Conservation (phyloP, 1,140 invertebrate genomes). For the Drosophila triauraria region DNA sequence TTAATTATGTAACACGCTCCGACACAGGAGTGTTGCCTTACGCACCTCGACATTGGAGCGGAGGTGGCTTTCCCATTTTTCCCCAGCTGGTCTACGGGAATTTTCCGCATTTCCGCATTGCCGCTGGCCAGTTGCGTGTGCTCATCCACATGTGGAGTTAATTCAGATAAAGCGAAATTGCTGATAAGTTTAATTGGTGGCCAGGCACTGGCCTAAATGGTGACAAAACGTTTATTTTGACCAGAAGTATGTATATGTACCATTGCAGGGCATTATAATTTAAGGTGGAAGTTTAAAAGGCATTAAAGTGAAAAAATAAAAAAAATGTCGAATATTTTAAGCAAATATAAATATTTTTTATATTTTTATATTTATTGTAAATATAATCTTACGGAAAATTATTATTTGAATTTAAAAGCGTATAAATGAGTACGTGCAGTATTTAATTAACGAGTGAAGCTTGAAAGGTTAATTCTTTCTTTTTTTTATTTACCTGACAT, state of each 20-base stretch:
- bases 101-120: slow-evolving; percentile 23
- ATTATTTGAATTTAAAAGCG: too few species aligned
- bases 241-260: too few species aligned
- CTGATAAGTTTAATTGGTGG: slow-evolving; percentile 73
- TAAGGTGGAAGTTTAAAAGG: too few species aligned
- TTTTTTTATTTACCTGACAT: too few species aligned
- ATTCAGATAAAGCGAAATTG: slow-evolving; percentile 73
- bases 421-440: too few species aligned
- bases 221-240: slow-evolving; percentile 19
- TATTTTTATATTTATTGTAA: too few species aligned
- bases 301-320: not conserved
- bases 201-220: slow-evolving; percentile 30
- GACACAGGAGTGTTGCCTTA: slow-evolving; percentile 65
- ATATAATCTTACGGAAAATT: too few species aligned
- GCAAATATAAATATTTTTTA: too few species aligned
- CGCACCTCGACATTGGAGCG: slow-evolving; percentile 60
- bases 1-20: slow-evolving; percentile 76
- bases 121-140: slow-evolving; percentile 46
- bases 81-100: not conserved
- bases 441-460: too few species aligned
- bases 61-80: slow-evolving; percentile 45
- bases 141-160: slow-evolving; percentile 59
- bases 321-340: too few species aligned
- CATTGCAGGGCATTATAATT: too few species aligned
- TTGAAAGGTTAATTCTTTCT: too few species aligned